phyloP scores from a whole-genome alignment of 2,113 vertebrate species.

The Mesembrinibis cayennensis region DNA sequence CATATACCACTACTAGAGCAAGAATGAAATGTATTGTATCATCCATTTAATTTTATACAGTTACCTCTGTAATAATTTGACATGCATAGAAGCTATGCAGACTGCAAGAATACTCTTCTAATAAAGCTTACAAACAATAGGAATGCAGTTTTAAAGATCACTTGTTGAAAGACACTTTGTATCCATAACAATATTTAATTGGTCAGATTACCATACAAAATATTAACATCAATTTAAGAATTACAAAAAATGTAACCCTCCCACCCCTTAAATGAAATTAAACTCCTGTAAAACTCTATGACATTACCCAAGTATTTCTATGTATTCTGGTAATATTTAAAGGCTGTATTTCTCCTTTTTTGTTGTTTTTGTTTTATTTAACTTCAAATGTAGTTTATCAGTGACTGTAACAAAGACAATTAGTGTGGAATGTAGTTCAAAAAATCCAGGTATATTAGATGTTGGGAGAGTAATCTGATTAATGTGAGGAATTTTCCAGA shows the following conservation, averaged over 20 bases:
- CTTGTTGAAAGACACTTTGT: background rate
- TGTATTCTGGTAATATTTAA: background rate
- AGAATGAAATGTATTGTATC: background rate
- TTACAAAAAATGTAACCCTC: background rate
- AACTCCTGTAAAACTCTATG: background rate
- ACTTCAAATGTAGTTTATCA: background rate
- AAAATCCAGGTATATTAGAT: background rate
- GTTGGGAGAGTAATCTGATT: background rate
- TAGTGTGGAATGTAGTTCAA: background rate
- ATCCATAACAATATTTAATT: background rate
- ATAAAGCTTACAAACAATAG: background rate
- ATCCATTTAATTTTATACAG: background rate
- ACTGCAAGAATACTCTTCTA: background rate
- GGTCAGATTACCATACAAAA: background rate
- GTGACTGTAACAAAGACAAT: background rate
- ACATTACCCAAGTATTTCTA: background rate
- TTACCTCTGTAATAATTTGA: background rate
- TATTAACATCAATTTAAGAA: background rate
- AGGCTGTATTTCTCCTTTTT: background rate
- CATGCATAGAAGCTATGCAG: background rate
- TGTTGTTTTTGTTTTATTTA: background rate
- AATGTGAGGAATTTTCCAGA: background rate
- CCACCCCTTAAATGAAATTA: background rate
- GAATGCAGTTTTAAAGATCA: background rate
- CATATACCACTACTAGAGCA: background rate